A percentile compares a stretch with the other conserved stretches of the same genome.
phyloP scores from a whole-genome alignment of 2,888 invertebrate genomes.

The Lasioglossum villosulum region DNA sequence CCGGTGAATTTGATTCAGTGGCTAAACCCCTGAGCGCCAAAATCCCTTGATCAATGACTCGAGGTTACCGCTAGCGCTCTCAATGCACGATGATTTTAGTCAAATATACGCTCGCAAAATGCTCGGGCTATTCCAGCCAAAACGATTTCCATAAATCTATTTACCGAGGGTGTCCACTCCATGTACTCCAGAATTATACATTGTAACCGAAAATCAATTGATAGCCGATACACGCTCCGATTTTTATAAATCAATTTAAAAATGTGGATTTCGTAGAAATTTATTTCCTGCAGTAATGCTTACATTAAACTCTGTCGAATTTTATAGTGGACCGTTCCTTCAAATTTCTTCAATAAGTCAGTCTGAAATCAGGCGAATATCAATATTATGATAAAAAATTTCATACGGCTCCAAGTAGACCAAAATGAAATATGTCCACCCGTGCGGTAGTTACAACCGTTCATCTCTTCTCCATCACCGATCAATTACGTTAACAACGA shows the following conservation, averaged over 20 bases:
- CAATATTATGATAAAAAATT: neutral
- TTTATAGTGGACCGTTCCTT: neutral
- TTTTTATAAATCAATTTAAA: neutral
- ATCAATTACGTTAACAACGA: neutral
- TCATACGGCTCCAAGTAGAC: too few species aligned
- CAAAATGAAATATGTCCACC: neutral
- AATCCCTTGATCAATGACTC: constrained; percentile 11
- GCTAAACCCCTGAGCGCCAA: neutral
- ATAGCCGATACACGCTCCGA: neutral
- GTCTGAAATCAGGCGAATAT: neutral
- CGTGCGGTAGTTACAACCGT: neutral
- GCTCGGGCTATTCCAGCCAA: neutral
- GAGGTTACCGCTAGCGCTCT: neutral
- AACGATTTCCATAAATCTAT: neutral
- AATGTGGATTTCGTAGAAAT: neutral
- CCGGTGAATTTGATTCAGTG: neutral
- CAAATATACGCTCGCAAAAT: neutral
- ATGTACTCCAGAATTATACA: neutral
- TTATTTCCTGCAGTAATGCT: neutral
- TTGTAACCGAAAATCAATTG: neutral
- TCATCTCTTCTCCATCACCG: neutral
- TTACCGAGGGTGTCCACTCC: neutral
- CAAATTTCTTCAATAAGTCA: neutral
- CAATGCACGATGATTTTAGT: constrained; percentile 1
- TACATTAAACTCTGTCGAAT: neutral